Conservation (phyloP, 2,797 vertebrate genomes). For the Botia almorhae region DNA sequence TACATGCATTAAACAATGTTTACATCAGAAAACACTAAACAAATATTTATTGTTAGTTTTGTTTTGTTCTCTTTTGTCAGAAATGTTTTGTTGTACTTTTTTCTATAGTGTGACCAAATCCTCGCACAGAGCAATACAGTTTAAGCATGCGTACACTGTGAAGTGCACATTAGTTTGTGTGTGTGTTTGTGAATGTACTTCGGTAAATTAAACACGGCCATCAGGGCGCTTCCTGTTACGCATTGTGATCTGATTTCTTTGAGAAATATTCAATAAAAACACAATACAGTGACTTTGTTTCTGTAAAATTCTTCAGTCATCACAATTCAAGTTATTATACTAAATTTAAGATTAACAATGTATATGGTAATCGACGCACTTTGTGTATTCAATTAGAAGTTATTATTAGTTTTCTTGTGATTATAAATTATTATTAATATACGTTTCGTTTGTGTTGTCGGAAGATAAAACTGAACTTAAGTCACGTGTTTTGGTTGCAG, state of each 20-base stretch:
- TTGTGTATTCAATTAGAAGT: too few relatives aligned
- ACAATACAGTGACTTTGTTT: conserved; percentile 3
- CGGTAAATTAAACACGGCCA: not conserved
- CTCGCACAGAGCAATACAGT: conserved; percentile 1
- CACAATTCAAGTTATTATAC: too few relatives aligned
- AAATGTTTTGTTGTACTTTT: not conserved
- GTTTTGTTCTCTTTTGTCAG: conserved; percentile 37
- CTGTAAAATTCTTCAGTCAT: not conserved
- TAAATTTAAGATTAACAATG: too few relatives aligned
- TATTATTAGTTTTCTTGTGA: too few relatives aligned
- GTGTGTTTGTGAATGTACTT: not conserved
- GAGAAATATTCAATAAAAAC: conserved; percentile 45
- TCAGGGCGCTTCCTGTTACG: conserved; percentile 15
- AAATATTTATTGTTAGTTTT: conserved; percentile 51
- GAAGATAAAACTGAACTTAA: too few relatives aligned
- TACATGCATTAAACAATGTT: conserved; percentile 48
- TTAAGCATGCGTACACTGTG: not conserved
- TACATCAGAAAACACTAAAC: conserved; percentile 55
- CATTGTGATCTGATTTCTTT: conserved; percentile 20
- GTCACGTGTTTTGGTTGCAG: too few relatives aligned
- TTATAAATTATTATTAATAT: too few relatives aligned
- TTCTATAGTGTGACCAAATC: conserved; percentile 1
- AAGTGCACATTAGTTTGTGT: not conserved
- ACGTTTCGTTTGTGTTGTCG: too few relatives aligned
- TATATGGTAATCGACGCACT: too few relatives aligned